Conservation (phyloP, 2,113 vertebrate species). For the Ginglymostoma cirratum region DNA sequence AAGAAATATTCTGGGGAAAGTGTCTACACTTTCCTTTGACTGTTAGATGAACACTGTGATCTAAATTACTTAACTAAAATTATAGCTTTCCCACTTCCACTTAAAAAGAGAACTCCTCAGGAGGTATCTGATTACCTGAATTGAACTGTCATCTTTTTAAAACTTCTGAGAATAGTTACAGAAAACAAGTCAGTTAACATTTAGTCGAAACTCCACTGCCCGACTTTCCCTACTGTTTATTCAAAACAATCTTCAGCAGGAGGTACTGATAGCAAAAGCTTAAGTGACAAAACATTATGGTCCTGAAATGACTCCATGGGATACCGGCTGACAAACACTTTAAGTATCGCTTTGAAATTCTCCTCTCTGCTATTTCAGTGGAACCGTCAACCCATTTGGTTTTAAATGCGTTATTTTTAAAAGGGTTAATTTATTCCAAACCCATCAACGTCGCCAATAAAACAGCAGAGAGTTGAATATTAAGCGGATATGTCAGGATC, state of each 20-base stretch:
- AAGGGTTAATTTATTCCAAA: background rate
- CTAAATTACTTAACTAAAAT: background rate
- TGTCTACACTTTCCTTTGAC: background rate
- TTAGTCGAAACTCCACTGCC: background rate
- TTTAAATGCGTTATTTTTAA: background rate
- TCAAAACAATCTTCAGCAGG: background rate
- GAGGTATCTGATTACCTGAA: background rate
- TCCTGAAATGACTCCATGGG: constrained; percentile 19
- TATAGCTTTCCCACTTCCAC: background rate
- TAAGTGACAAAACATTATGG: constrained; percentile 1
- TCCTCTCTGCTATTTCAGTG: background rate
- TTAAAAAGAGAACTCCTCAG: background rate
- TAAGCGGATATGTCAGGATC: background rate
- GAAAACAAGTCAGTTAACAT: background rate
- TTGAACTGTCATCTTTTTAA: background rate
- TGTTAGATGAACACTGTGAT: background rate
- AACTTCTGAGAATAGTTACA: background rate
- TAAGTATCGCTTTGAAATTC: background rate
- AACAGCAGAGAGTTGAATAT: background rate
- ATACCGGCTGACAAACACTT: background rate
- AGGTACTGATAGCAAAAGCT: background rate
- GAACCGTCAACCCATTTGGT: background rate
- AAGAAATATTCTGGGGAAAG: background rate
- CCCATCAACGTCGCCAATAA: background rate
- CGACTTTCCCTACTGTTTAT: background rate